Conservation (phyloP, 1,140 invertebrate genomes). For the Ips typographus region DNA sequence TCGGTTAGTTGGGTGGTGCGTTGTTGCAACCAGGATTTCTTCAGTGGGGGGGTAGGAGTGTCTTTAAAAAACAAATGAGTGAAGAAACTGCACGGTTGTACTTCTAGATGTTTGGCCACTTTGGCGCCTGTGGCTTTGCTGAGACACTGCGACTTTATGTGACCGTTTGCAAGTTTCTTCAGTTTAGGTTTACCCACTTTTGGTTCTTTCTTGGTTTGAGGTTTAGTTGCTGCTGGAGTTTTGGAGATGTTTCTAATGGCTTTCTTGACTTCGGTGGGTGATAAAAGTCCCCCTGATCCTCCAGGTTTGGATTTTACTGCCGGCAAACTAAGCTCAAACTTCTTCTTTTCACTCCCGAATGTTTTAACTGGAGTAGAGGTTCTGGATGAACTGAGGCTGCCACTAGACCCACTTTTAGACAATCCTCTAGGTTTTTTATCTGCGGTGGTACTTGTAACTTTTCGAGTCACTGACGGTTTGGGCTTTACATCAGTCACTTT, state of each 20-base stretch:
- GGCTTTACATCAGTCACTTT: constrained; percentile 46
- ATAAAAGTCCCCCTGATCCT: constrained; percentile 59
- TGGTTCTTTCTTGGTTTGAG: constrained; percentile 47
- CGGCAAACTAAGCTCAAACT: constrained; percentile 39
- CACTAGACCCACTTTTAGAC: constrained; percentile 35
- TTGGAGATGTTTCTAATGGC: constrained; percentile 53
- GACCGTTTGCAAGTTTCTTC: constrained; percentile 37
- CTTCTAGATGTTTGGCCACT: constrained; percentile 44
- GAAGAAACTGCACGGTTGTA: constrained; percentile 66
- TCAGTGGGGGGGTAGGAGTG: constrained; percentile 45
- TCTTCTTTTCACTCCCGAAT: constrained; percentile 49
- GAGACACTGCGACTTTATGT: constrained; percentile 31
- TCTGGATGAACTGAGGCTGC: constrained; percentile 27
- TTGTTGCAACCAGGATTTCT: constrained; percentile 61
- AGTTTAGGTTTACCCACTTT: constrained; percentile 54
- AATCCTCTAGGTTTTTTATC: constrained; percentile 20
- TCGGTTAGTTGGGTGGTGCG: constrained; percentile 65
- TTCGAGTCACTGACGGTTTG: constrained; percentile 40
- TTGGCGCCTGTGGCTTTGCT: constrained; percentile 41
- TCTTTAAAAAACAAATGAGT: constrained; percentile 67
- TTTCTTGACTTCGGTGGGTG: constrained; percentile 61
- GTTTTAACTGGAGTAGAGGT: constrained; percentile 54
- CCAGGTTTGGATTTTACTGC: constrained; percentile 47
- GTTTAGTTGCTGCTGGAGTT: constrained; percentile 46
- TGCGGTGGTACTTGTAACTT: constrained; percentile 42